These are phyloP conservation scores for Nemopilema nomurai DNA, from an alignment of 30 jellyfish, hydroid and myxozoan species.

Conservation along the genomic window DNA sequence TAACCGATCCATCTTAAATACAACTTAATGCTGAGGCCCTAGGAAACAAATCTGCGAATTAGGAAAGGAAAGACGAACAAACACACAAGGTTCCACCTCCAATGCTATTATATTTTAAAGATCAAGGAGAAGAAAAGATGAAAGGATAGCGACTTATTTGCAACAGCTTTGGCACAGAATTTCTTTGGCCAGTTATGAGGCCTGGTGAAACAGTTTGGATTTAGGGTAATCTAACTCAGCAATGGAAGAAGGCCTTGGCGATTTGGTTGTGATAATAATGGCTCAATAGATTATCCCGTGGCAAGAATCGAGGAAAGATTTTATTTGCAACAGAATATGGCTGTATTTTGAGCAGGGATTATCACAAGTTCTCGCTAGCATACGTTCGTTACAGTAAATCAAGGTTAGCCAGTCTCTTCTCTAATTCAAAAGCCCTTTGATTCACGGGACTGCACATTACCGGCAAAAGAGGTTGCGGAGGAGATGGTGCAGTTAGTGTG, in stretches of 20 bases:
- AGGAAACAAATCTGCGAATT: slow-evolving; percentile 25
- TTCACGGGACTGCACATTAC: not conserved
- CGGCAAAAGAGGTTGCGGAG: not conserved
- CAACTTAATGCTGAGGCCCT: slow-evolving; percentile 27
- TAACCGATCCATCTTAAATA: slow-evolving; percentile 32
- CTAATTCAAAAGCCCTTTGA: not conserved
- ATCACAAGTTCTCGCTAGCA: slow-evolving; percentile 20
- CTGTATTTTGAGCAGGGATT: slow-evolving; percentile 14
- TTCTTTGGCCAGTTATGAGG: slow-evolving; percentile 7
- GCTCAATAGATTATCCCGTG: slow-evolving; percentile 28
- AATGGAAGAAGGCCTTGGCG: slow-evolving; percentile 29
- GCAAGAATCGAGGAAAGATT: slow-evolving; percentile 29
- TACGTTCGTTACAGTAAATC: slow-evolving; percentile 1
- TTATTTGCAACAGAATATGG: slow-evolving; percentile 49
- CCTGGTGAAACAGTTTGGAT: slow-evolving; percentile 51
- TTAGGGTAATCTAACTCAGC: slow-evolving; percentile 24
- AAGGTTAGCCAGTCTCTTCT: not conserved
- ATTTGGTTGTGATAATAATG: slow-evolving; percentile 55
- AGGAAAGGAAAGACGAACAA: slow-evolving; percentile 19
- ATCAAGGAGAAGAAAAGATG: slow-evolving; percentile 43
- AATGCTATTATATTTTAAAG: slow-evolving; percentile 27
- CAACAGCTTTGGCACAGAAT: slow-evolving; percentile 50
- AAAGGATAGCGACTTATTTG: slow-evolving; percentile 62
- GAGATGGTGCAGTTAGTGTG: no score
- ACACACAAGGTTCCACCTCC: slow-evolving; percentile 24